Evolutionary conservation across 2,888 invertebrate genomes (phyloP), one percentile per base, ranked within the genome.

Genomic region (Koerneria pararmatus): DNA sequence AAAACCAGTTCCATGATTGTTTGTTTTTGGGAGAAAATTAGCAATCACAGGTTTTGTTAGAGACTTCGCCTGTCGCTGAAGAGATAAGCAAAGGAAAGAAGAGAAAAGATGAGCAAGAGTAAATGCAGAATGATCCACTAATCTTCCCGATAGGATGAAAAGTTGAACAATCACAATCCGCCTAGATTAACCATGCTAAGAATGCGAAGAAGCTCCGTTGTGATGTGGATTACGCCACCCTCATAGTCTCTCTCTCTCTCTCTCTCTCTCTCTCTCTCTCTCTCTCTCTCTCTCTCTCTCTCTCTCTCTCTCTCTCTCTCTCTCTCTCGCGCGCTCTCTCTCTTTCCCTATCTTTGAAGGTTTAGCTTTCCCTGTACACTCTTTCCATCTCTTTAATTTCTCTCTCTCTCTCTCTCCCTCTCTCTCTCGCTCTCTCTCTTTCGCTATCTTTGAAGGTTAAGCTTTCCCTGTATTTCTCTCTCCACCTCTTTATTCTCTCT

Each of bases 241-340:
- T 24, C 24, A n/a, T 15, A 24, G 51, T 11, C n/a, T n/a, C n/a
- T 6, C 35, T 27, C 29, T 27, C 24, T 11, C 34, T 58, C 58
- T 58, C 58, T 37, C 37, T 59, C 37, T 59, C 37, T 29, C 35
- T 60, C 29, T 48, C 49, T 32, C 32, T 51, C 49, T 31, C n/a
- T 58, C 35, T 53, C 53, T 37, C 27, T 11, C 27, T 41, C 59
- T 27, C 41, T 32, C 32, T 59, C 27, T 41, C 59, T 41, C 41
- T 49, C 35, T 31, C 22, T 24, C 61, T 60, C 27, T 32, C 49
- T 6, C 48, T 24, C 31, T 32, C 19, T 24, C 61, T 29, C 49
- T 31, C 49, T 34, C 32, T 49, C 49, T 34, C 31, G n/a, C 5
- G 22, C 29, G 3, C 48, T 60, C 37, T 27, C 27, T n/a, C 29